A percentile compares a stretch with the other conserved stretches of the same genome.
Conservation (phyloP, 2,113 vertebrate species). For the Eulemur rufifrons region DNA sequence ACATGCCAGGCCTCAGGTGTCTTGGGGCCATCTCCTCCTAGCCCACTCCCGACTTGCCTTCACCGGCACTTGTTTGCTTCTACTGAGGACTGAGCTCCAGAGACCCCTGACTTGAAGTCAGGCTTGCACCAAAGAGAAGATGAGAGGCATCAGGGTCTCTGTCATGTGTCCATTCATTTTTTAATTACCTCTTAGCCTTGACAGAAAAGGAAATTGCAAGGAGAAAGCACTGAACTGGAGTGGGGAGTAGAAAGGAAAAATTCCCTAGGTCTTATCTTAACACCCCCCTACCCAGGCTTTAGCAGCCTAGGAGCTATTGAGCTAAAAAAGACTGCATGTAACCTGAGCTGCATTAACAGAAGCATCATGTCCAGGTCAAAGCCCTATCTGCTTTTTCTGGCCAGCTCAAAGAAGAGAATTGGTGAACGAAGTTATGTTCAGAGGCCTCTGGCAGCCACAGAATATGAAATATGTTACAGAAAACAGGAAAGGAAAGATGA, state of each 20-base stretch:
- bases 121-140: background rate
- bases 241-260: background rate
- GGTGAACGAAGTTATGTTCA: background rate
- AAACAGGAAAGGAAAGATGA: background rate
- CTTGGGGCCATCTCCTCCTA: rapidly evolving
- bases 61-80: background rate
- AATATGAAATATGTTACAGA: background rate
- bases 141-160: background rate
- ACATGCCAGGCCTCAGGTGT: background rate
- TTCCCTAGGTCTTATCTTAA: background rate
- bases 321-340: background rate
- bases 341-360: background rate
- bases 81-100: background rate
- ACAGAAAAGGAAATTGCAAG: background rate
- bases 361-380: background rate
- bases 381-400: background rate
- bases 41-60: background rate
- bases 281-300: background rate
- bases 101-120: background rate
- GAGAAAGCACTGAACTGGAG: background rate
- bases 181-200: background rate
- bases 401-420: background rate
- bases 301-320: background rate
- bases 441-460: background rate
- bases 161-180: background rate